phyloP scores from a whole-genome alignment of 2,113 vertebrate species.

The Ophthalmolycus amberensis region DNA sequence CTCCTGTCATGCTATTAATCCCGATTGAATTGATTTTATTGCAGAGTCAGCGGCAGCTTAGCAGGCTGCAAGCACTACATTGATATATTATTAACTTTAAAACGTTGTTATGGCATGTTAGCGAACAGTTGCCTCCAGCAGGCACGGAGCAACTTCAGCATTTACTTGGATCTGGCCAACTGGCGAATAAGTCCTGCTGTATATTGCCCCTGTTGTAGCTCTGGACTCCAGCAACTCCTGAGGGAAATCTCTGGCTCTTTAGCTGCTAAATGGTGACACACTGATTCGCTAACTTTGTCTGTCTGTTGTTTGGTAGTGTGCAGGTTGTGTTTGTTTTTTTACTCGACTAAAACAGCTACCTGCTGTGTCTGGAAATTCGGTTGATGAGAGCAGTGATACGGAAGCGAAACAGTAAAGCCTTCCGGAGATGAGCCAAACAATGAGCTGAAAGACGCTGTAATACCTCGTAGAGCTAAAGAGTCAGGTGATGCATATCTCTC shows the following conservation, averaged over 20 bases:
- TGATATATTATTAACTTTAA: slow-evolving; percentile 7
- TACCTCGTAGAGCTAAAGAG: background rate
- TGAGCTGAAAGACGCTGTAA: background rate
- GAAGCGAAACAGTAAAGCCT: background rate
- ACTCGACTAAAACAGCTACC: background rate
- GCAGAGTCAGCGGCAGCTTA: background rate
- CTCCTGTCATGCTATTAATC: slow-evolving; percentile 1
- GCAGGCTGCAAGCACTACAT: background rate
- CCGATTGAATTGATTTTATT: background rate
- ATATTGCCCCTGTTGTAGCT: background rate
- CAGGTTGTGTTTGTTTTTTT: background rate
- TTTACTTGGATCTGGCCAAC: background rate
- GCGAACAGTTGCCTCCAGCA: slow-evolving; percentile 3
- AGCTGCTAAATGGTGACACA: background rate
- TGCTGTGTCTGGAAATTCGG: background rate
- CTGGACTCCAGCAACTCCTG: background rate
- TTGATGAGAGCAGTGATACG: background rate
- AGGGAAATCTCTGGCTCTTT: background rate
- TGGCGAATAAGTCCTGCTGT: background rate
- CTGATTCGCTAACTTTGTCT: background rate
- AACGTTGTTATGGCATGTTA: background rate
- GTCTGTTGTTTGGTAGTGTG: background rate
- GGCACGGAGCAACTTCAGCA: background rate
- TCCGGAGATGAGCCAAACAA: background rate
- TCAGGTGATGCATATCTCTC: background rate